Base-by-base conservation (phyloP, 2,797 vertebrate genomes). In the Lindbergichthys nudifrons region DNA sequence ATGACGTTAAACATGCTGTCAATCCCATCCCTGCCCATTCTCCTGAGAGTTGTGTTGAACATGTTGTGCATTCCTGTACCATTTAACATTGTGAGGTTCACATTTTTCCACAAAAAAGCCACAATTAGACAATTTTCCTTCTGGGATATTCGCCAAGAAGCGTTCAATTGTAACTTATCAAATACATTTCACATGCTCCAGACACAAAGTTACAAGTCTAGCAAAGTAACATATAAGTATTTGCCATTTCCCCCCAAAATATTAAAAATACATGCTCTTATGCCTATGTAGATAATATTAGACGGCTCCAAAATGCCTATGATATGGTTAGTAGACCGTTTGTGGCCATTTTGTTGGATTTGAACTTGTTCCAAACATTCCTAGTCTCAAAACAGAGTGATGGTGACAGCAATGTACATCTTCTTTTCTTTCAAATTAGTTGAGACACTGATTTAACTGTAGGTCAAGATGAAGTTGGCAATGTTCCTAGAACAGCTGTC, bases 11-110 rank as follows among this genome's bases (percentile, higher is more conserved):
- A 54, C 26, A 61, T 21, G 15, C 18, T 67, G 60, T 53, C 58
- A 14, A 41, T 63, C 63, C 70, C 42, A 75, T 73, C 69, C 67
- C 65, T 65, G 60, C 73, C 76, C 69, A 57, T 64, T 80, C 79
- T 69, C 59, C 59, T 26, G 63, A 76, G 73, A 76, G 23, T 19
- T 70, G 42, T 71, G 36, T 26, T 70, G 10, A 56, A 58, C 2
- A 2, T 18, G 67, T 19, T 46, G 15, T 72, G 15, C 19, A 10
- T 36, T 53, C 30, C 42, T 32, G 8, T 51, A 30, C 43, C 5
- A 47, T 16, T 47, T 30, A 57, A 39, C 21, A 56, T 9, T 59
- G 13, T 30, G 11, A 65, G 6, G 4, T 32, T 10, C 26, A 67
- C 13, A 60, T 65, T 41, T 65, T 41, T 73, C 36, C 23, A 70